phyloP scores from a whole-genome alignment of 2,888 invertebrate species.

The Coenonympha arcania region DNA sequence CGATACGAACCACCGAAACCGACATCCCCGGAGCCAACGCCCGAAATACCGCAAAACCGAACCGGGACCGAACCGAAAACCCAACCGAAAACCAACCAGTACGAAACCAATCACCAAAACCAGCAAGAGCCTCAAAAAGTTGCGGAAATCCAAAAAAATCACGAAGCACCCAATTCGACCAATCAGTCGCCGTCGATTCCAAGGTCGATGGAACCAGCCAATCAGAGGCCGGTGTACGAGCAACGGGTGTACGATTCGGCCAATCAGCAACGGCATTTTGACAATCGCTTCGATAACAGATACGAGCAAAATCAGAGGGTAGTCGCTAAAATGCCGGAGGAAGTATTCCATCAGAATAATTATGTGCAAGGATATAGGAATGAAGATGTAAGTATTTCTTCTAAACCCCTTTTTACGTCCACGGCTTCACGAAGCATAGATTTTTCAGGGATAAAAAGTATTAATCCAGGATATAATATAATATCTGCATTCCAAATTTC shows the following conservation, averaged over 20 bases:
- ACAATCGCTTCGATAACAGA: conserved; percentile 27
- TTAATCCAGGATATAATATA: too few species aligned
- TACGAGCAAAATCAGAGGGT: conserved; percentile 28
- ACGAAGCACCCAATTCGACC: conserved; percentile 1
- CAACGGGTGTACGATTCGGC: conserved; percentile 14
- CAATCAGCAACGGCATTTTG: conserved; percentile 18
- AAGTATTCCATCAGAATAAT: conserved; percentile 27
- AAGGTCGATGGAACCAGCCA: conserved; percentile 14
- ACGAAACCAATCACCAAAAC: conserved; percentile 8
- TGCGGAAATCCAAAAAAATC: not conserved
- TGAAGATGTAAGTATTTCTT: conserved; percentile 39
- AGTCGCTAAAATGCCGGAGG: conserved; percentile 17
- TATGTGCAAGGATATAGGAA: conserved; percentile 41
- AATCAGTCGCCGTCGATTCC: conserved; percentile 3
- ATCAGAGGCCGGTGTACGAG: conserved; percentile 22
- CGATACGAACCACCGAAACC: conserved; percentile 16
- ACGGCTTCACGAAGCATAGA: too few species aligned
- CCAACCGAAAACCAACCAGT: conserved; percentile 10
- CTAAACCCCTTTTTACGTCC: not conserved
- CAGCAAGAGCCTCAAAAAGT: not conserved
- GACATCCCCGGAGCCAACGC: conserved; percentile 19
- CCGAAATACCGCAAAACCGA: conserved; percentile 28
- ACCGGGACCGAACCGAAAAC: conserved; percentile 12
- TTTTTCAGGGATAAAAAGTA: too few species aligned
- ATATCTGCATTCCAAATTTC: too few species aligned